These are phyloP conservation scores for Dione vanillae DNA, from an alignment of 2,888 invertebrate genomes.

Conservation along the genomic window DNA sequence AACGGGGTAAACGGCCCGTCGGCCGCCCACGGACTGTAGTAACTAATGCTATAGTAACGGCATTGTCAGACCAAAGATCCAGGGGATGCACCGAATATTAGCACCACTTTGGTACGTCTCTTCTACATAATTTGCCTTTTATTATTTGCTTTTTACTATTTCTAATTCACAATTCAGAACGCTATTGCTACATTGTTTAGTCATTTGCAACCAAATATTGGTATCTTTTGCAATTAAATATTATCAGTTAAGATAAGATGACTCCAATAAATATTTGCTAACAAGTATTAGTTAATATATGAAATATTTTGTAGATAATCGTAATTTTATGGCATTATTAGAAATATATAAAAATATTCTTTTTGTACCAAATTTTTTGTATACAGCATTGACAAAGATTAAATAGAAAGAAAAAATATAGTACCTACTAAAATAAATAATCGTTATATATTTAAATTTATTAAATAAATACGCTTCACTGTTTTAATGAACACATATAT, in stretches of 20 bases:
- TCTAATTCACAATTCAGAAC: background rate
- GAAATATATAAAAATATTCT: no score
- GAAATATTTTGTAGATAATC: no score
- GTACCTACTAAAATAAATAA: no score
- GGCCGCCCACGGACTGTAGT: conserved; percentile 74
- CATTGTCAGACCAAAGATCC: conserved; percentile 59
- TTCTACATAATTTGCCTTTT: background rate
- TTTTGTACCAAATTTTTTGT: no score
- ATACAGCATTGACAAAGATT: no score
- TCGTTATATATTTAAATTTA: no score
- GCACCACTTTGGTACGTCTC: conserved; percentile 52
- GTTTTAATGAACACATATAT: no score
- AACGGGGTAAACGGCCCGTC: conserved; percentile 67
- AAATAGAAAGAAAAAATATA: no score
- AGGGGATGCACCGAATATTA: conserved; percentile 62
- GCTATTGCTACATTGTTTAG: background rate
- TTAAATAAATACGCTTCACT: no score
- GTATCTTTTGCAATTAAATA: conserved; percentile 1
- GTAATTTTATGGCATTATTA: no score
- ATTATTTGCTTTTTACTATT: background rate
- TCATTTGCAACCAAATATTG: background rate
- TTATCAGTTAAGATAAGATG: conserved; percentile 6
- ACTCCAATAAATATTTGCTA: no score
- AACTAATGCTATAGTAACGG: conserved; percentile 50
- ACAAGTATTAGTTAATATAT: no score